Percentiles rank a stretch among this genome's conserved stretches.
Conservation (phyloP, 1,140 invertebrate genomes). For the Neodiprion pinetum region DNA sequence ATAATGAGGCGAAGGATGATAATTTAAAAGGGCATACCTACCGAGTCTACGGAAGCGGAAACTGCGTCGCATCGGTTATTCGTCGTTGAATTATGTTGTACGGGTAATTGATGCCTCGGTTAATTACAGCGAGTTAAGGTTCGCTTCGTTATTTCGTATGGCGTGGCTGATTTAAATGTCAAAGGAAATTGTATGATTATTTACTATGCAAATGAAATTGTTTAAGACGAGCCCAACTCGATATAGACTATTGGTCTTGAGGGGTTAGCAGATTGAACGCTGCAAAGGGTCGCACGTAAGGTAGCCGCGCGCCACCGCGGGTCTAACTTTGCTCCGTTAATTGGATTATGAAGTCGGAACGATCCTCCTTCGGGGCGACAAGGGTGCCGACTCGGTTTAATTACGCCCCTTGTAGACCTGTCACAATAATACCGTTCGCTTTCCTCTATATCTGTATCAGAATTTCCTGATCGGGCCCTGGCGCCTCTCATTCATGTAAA, state of each 20-base stretch:
- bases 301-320: constrained; percentile 26
- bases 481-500: background rate
- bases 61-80: no score
- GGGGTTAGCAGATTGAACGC: background rate
- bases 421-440: constrained; percentile 34
- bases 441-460: background rate
- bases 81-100: constrained; percentile 32
- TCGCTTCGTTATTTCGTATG: background rate
- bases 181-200: constrained; percentile 61
- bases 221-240: constrained; percentile 48
- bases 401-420: constrained; percentile 40
- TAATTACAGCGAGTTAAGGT: constrained; percentile 23
- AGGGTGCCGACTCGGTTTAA: constrained; percentile 39
- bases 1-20: background rate
- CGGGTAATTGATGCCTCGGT: constrained; percentile 43
- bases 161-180: constrained; percentile 53
- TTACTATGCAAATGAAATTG: constrained; percentile 60
- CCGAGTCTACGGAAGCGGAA: constrained; percentile 32
- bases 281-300: constrained; percentile 27
- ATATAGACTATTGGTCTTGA: constrained; percentile 19
- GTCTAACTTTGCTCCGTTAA: constrained; percentile 46
- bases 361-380: constrained; percentile 25
- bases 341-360: constrained; percentile 47
- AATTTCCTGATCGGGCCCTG: background rate
- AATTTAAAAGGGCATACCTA: constrained; percentile 20